Conservation (phyloP, 1,140 invertebrate species). For the Drusus annulatus region DNA sequence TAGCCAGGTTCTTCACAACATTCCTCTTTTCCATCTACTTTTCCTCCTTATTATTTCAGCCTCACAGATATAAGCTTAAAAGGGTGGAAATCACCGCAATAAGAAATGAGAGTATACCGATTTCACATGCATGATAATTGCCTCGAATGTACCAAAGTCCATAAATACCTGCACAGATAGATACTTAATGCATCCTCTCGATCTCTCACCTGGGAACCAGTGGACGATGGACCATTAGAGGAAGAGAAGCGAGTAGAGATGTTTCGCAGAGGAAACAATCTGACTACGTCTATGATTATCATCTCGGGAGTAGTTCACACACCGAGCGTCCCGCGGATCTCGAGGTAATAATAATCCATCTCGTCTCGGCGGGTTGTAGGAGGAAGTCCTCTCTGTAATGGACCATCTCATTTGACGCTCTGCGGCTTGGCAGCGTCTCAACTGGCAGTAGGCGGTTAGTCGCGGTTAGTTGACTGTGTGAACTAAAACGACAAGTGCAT, state of each 20-base stretch:
- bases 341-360: neutral
- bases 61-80: too few relatives aligned
- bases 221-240: neutral
- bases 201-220: too few relatives aligned
- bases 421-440: slow-evolving; percentile 39
- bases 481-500: slow-evolving; percentile 43
- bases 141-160: too few relatives aligned
- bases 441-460: slow-evolving; percentile 38
- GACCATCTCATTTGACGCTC: slow-evolving; percentile 24
- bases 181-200: too few relatives aligned
- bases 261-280: slow-evolving; percentile 9
- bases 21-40: too few relatives aligned
- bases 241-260: neutral
- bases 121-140: too few relatives aligned
- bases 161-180: too few relatives aligned
- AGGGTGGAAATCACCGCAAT: too few relatives aligned
- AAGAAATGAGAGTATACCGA: too few relatives aligned
- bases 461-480: slow-evolving; percentile 48
- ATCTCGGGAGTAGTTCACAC: slow-evolving; percentile 5
- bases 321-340: neutral
- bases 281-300: slow-evolving; percentile 2
- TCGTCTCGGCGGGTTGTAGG: neutral
- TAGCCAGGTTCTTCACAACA: too few relatives aligned
- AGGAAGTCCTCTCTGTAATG: slow-evolving; percentile 4
- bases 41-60: too few relatives aligned